Percentiles rank a stretch among this genome's conserved stretches.
phyloP scores from a whole-genome alignment of 2,888 invertebrate genomes.

The Dichetophora obliterata region DNA sequence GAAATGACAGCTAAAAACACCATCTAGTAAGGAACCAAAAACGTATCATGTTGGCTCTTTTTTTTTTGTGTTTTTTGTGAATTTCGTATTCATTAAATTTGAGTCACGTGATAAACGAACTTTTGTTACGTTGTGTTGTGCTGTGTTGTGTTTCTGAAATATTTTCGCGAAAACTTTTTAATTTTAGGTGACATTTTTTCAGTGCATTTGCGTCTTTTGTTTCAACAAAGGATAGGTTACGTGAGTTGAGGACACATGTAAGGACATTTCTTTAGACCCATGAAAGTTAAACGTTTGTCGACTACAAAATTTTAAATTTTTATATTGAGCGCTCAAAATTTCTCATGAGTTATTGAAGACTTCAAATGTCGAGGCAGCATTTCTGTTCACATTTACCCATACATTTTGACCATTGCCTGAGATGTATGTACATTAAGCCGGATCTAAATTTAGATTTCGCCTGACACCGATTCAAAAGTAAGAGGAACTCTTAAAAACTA shows the following conservation, averaged over 20 bases:
- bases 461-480: no score
- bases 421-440: no score
- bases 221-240: not conserved
- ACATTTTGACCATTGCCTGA: no score
- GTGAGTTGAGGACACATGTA: not conserved
- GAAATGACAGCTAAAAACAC: conserved; percentile 56
- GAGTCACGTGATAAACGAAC: conserved; percentile 35
- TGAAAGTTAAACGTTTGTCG: not conserved
- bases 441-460: no score
- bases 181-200: conserved; percentile 36
- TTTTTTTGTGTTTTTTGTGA: not conserved
- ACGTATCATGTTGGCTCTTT: not conserved
- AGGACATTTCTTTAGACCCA: not conserved
- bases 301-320: not conserved
- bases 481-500: no score
- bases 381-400: no score
- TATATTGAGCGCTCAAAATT: no score
- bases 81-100: conserved; percentile 35
- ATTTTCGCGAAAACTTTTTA: conserved; percentile 31
- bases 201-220: not conserved
- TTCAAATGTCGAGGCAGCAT: no score
- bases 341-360: no score
- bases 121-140: not conserved
- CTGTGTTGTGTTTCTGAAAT: not conserved
- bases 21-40: conserved; percentile 8